These are phyloP conservation scores for Drosophila seguyi DNA, from an alignment of 1,140 invertebrate genomes.

Conservation along the genomic window DNA sequence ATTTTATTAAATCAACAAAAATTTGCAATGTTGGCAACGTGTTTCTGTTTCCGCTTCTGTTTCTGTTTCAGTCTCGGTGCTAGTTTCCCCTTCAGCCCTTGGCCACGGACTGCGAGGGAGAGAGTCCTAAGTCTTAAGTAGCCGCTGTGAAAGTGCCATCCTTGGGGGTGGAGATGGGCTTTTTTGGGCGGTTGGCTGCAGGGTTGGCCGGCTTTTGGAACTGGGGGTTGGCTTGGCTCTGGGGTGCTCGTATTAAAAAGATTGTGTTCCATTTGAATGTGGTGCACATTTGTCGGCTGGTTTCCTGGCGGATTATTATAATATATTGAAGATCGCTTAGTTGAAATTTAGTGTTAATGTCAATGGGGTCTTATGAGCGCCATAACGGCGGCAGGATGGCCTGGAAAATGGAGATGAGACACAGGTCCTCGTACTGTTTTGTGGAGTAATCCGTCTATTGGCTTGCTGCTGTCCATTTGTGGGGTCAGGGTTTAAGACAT, in stretches of 20 bases:
- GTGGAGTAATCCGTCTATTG: slow-evolving; percentile 8
- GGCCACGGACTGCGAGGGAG: slow-evolving; percentile 15
- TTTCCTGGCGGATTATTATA: slow-evolving; percentile 70
- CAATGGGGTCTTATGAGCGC: slow-evolving; percentile 34
- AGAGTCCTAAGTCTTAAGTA: slow-evolving; percentile 64
- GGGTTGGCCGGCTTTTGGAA: slow-evolving; percentile 4
- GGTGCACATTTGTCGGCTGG: slow-evolving; percentile 58
- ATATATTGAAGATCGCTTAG: slow-evolving; percentile 80
- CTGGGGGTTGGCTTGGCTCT: slow-evolving; percentile 30
- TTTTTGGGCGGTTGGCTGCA: neutral
- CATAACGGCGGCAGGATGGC: slow-evolving; percentile 32
- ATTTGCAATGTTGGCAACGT: slow-evolving; percentile 78
- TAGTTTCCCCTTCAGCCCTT: slow-evolving; percentile 26
- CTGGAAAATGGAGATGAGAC: slow-evolving; percentile 15
- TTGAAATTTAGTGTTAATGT: slow-evolving; percentile 77
- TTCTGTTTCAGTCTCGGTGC: slow-evolving; percentile 19
- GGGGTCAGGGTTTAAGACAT: neutral
- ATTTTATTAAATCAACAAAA: slow-evolving; percentile 85
- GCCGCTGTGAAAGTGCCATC: slow-evolving; percentile 39
- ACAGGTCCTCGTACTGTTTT: neutral
- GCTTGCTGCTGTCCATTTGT: neutral
- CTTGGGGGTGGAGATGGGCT: slow-evolving; percentile 33
- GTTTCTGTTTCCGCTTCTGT: slow-evolving; percentile 45
- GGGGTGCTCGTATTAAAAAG: slow-evolving; percentile 62
- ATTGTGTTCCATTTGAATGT: slow-evolving; percentile 78